Evolutionary conservation across 2,113 vertebrate genomes (phyloP).

Genomic region (Otolemur garnettii): DNA sequence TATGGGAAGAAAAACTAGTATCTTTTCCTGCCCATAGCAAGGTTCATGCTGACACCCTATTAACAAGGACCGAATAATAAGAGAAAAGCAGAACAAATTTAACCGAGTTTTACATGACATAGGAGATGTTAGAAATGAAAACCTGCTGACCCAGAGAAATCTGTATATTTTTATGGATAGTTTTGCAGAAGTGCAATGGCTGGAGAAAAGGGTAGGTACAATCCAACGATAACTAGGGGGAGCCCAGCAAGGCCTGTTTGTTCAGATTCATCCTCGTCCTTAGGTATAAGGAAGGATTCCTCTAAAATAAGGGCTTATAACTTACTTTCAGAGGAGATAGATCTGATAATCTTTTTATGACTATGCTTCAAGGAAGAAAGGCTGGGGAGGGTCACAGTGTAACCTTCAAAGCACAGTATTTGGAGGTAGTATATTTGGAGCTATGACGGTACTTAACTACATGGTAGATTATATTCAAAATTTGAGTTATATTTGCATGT

Average conservation of each 20-base stretch:
- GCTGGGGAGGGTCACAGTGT: neutral
- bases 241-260: neutral
- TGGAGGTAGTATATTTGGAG: neutral
- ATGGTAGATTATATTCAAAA: neutral
- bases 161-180: neutral
- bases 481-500: neutral
- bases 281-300: rapidly evolving
- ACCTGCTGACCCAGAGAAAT: neutral
- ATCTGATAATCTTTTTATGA: neutral
- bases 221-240: neutral
- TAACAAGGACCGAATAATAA: neutral
- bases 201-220: neutral
- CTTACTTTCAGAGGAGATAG: neutral
- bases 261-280: neutral
- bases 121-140: neutral
- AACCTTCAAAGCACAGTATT: neutral
- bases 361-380: neutral
- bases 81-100: neutral
- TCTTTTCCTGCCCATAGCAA: neutral
- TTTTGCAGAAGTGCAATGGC: neutral
- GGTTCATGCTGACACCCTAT: neutral
- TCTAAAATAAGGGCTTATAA: neutral
- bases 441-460: neutral
- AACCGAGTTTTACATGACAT: neutral
- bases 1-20: neutral